These are phyloP conservation scores for Nesidiocoris tenuis DNA, from an alignment of 2,888 invertebrate species.

Conservation along the genomic window DNA sequence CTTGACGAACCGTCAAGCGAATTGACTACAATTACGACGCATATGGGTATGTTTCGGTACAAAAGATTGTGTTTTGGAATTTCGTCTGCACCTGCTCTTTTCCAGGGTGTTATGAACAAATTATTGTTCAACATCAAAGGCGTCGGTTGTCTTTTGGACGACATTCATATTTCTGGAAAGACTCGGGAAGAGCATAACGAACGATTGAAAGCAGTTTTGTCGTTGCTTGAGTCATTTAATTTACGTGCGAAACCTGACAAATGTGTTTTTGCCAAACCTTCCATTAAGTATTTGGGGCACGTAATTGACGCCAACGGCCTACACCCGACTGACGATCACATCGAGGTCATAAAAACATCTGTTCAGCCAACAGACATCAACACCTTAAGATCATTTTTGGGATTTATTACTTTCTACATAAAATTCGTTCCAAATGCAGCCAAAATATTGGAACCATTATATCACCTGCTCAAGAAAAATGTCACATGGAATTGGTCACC, in stretches of 20 bases:
- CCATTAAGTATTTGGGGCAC: conserved; percentile 37
- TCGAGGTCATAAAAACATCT: conserved; percentile 48
- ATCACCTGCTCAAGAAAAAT: conserved; percentile 13
- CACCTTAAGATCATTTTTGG: conserved; percentile 51
- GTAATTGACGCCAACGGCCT: conserved; percentile 22
- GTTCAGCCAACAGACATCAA: conserved; percentile 48
- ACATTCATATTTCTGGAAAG: conserved; percentile 20
- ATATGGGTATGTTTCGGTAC: conserved; percentile 52
- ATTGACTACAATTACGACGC: conserved; percentile 52
- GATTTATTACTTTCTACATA: conserved; percentile 53
- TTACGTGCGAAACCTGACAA: conserved; percentile 27
- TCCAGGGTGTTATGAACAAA: conserved; percentile 35
- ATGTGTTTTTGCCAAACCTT: conserved; percentile 22
- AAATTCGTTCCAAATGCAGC: conserved; percentile 6
- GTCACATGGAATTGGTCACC: conserved; percentile 13
- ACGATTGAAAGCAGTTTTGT: conserved; percentile 5
- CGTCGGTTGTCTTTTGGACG: conserved; percentile 29
- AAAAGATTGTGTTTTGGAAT: conserved; percentile 51
- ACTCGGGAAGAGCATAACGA: conserved; percentile 24
- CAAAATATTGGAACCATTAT: conserved; percentile 35
- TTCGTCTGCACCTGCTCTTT: conserved; percentile 47
- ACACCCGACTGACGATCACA: conserved; percentile 44
- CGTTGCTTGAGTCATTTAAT: conserved; percentile 16
- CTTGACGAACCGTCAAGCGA: conserved; percentile 51
- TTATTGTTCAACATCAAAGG: conserved; percentile 24